Base-by-base conservation (phyloP, 2,113 vertebrate genomes). In the Abramis brama region DNA sequence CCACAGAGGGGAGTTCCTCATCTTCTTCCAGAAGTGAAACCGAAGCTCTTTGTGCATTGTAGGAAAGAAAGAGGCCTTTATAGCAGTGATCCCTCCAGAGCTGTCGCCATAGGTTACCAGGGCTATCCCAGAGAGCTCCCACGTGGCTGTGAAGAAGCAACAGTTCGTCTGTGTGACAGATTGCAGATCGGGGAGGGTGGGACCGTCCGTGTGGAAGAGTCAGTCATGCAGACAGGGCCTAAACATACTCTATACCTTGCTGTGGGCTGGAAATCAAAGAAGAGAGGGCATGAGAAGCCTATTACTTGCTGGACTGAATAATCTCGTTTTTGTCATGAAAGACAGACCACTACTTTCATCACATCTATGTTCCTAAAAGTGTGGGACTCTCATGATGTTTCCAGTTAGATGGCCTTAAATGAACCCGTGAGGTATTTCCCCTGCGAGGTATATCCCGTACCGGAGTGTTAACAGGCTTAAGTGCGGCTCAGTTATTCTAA, bases 1-100 rank as follows among this genome's bases (percentile, higher is more conserved):
- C 87, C 87, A 88, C 87, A 74, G 76, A 60, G 87, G 68, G 87
- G 85, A 84, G 87, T 76, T 80, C 68, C 33, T 83, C 64, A 33
- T 83, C 81, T 62, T 85, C 62, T 57, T 88, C 39, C 43, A 36
- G 45, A 78, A 45, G 17, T 66, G 45, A 23, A 75, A 55, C 25
- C 57, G 85, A 73, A 70, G 13, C 79, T 81, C 21, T 52, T 52
- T 39, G 23, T 83, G 87, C 39, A 30, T 79, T 74, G 23, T 74
- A 45, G 8, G 27, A 70, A 88, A 82, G 52, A 25, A 13, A n/a
- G 83, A 25, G 73, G 74, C 47, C 36, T 64, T 43, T 60, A 55
- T 77, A 19, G 71, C 30, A 82, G 33, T 80, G 74, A 64, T 66
- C 10, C 57, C 84, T 62, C 50, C 25, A 45, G 59, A 68, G n/a